Percentiles rank a stretch among this genome's conserved stretches.
These are phyloP conservation scores for Sclerurus mexicanus DNA, from an alignment of 2,113 vertebrate species.

Conservation along the genomic window DNA sequence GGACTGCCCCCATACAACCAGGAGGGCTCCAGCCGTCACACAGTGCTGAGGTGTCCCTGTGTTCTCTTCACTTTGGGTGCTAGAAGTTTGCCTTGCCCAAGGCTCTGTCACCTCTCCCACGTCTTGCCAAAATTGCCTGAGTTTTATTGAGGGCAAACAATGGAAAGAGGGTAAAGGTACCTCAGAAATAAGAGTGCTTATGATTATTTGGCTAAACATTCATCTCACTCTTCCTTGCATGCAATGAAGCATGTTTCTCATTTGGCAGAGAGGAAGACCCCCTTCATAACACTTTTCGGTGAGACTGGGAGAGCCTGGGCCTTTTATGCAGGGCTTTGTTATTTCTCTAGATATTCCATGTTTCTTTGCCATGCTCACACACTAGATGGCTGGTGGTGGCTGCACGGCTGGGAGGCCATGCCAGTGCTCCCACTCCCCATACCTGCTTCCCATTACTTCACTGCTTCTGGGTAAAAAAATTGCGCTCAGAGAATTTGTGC, in stretches of 20 bases:
- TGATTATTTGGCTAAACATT: accelerated
- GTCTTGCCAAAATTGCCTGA: neutral
- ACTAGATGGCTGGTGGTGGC: accelerated
- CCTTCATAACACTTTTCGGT: neutral
- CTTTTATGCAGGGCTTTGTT: neutral
- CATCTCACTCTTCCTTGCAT: neutral
- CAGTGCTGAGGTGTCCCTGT: neutral
- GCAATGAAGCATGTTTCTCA: neutral
- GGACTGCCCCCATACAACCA: accelerated
- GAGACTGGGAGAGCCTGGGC: neutral
- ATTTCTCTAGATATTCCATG: neutral
- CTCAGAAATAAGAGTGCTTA: neutral
- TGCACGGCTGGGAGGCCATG: neutral
- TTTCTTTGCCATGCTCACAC: neutral
- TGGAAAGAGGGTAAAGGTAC: neutral
- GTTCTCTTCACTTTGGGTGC: accelerated
- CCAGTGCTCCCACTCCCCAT: accelerated
- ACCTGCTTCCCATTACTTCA: neutral
- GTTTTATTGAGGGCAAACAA: neutral
- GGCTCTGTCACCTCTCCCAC: neutral
- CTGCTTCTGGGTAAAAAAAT: neutral
- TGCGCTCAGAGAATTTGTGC: neutral
- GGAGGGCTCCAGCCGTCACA: accelerated
- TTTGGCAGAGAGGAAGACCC: neutral
- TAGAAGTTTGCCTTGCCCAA: neutral